Evolutionary conservation across 1,140 invertebrate genomes (phyloP).

Genomic region (Drosophila sturtevanti): DNA sequence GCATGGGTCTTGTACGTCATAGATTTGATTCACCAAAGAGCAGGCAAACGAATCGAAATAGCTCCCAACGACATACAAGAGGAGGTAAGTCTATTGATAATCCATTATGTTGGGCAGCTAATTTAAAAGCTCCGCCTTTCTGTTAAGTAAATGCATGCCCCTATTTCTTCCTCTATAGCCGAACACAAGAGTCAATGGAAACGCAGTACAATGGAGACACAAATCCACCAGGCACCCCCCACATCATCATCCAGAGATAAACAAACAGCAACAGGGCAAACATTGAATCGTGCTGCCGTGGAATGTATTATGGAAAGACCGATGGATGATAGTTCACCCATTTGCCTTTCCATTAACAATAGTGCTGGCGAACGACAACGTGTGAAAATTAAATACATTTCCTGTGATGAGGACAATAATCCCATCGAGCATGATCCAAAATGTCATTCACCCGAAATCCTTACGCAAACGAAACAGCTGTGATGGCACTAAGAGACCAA

Average conservation of each 20-base stretch:
- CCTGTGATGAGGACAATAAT: slow-evolving; percentile 82
- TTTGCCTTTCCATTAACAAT: slow-evolving; percentile 71
- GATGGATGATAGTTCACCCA: slow-evolving; percentile 60
- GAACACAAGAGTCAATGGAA: slow-evolving; percentile 77
- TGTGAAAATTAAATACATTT: slow-evolving; percentile 78
- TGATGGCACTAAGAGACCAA: slow-evolving; percentile 27
- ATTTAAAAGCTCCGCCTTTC: slow-evolving; percentile 2
- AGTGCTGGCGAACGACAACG: slow-evolving; percentile 63
- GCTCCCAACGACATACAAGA: slow-evolving; percentile 65
- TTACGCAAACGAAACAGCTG: slow-evolving; percentile 36
- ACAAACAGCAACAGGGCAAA: slow-evolving; percentile 7
- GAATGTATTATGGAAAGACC: slow-evolving; percentile 65
- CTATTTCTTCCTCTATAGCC: slow-evolving; percentile 40
- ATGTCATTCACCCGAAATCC: neutral
- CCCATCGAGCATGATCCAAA: slow-evolving; percentile 52
- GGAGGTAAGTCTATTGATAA: slow-evolving; percentile 55
- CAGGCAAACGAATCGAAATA: slow-evolving; percentile 62
- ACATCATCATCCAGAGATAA: slow-evolving; percentile 51
- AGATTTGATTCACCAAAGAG: slow-evolving; percentile 68
- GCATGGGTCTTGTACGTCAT: slow-evolving; percentile 50
- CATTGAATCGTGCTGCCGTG: slow-evolving; percentile 38
- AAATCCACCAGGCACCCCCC: slow-evolving; percentile 68
- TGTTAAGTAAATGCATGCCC: slow-evolving; percentile 21
- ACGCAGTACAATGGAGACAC: slow-evolving; percentile 80
- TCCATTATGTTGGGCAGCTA: neutral